A percentile compares a stretch with the other conserved stretches of the same genome.
Conservation (phyloP, 2,113 vertebrate species). For the Thinocorus orbignyianus region DNA sequence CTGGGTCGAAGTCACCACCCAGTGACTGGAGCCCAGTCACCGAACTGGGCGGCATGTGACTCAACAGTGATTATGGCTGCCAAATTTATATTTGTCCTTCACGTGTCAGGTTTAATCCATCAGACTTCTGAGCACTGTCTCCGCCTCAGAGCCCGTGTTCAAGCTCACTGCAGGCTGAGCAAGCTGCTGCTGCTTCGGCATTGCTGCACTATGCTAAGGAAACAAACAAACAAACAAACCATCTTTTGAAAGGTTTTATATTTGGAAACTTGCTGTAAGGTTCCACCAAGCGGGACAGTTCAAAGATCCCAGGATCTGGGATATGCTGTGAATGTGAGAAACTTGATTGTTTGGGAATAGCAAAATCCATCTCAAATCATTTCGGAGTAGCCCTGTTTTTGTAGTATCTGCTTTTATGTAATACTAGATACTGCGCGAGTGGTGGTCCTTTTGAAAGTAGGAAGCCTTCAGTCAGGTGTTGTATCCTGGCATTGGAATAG, state of each 20-base stretch:
- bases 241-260: neutral
- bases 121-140: neutral
- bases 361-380: neutral
- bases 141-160: neutral
- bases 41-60: neutral
- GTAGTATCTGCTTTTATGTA: neutral
- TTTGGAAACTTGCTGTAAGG: neutral
- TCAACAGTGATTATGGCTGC: neutral
- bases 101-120: neutral
- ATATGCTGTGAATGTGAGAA: neutral
- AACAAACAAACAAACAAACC: neutral
- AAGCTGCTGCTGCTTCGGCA: neutral
- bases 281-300: neutral
- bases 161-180: neutral
- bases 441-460: neutral
- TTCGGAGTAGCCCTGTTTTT: neutral
- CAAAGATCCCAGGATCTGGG: neutral
- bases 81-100: constrained; percentile 15
- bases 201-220: neutral
- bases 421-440: neutral
- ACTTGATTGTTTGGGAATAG: neutral
- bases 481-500: neutral
- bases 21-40: neutral
- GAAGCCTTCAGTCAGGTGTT: neutral
- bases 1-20: neutral